Evolutionary conservation across 2,113 vertebrate species (phyloP), one percentile per base, ranked within the genome.

Genomic region (Balaeniceps rex): DNA sequence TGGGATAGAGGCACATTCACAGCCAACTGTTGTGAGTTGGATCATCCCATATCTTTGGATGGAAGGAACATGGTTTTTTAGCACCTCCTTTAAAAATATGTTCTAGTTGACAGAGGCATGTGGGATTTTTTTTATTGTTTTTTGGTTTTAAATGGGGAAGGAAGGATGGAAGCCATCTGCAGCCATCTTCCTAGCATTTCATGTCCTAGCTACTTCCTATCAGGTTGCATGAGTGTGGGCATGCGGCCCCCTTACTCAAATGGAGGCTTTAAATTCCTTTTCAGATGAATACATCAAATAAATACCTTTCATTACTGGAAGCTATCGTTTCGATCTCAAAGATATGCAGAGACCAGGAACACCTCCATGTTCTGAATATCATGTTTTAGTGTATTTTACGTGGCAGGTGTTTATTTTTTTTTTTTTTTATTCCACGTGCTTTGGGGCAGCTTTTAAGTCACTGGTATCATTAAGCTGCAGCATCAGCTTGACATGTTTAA

Each of bases 401-500:
- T 88, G 83, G 46, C 86, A 92, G 83, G 63, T 93, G 21, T 51
- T 33, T 76, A 4, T 52, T 49, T 28, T 25, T n/a, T 31, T 24
- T 66, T 44, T 44, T 13, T 14, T 38, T 61, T 5, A 22, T 83
- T 84, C 54, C n/a, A 23, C 2, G 1, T 83, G 55, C 72, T 87
- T 91, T 94, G 47, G 80, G 54, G 47, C 60, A 84, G 86, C 88
- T 97, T 95, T 95, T 94, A 95, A 85, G 79, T 81, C 19, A 1
- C 25, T 90, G 49, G 52, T 68, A 47, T 94, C 83, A 82, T 96
- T 89, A 95, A 91, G 77, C 61, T 9, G 1, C 61, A 84, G 47
- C 36, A 3, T 92, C 91, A 84, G 34, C 61, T 64, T 94, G 93
- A 87, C 86, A 33, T 91, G 83, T 96, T 94, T 93, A 92, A 97